Conservation (phyloP, 1,140 invertebrate species). For the Physella acuta region DNA sequence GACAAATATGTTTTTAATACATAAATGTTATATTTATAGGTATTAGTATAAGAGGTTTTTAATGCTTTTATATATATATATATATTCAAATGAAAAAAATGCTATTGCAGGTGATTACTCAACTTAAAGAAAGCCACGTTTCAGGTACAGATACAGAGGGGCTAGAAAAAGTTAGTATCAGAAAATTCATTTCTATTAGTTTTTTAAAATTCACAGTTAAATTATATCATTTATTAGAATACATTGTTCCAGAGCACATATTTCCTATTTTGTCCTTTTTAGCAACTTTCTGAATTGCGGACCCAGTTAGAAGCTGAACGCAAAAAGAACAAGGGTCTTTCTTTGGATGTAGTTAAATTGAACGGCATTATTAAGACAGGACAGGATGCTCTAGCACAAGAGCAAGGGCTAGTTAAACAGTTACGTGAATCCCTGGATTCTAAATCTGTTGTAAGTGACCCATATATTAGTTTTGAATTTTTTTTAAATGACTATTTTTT, state of each 20-base stretch:
- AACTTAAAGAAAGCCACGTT: background rate
- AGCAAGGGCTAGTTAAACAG: slow-evolving; percentile 51
- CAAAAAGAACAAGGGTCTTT: slow-evolving; percentile 56
- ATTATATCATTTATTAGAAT: no score
- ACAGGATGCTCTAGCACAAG: slow-evolving; percentile 55
- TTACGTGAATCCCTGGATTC: slow-evolving; percentile 42
- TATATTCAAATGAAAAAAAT: no score
- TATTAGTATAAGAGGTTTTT: no score
- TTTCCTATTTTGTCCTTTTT: background rate
- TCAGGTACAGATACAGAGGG: background rate
- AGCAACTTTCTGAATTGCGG: slow-evolving; percentile 48
- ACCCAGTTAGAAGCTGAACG: slow-evolving; percentile 43
- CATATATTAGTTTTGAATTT: no score
- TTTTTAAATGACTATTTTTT: no score
- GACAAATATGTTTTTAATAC: no score
- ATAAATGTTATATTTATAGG: no score
- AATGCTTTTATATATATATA: no score
- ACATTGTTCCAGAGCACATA: background rate
- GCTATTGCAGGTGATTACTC: background rate
- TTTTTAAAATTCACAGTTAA: no score
- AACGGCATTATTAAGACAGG: slow-evolving; percentile 59
- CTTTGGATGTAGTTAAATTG: slow-evolving; percentile 48
- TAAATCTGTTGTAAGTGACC: slow-evolving; percentile 27
- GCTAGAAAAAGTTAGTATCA: background rate
- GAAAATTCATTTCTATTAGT: no score